Conservation (phyloP, 2,797 vertebrate genomes). For the Poeciliopsis turneri region DNA sequence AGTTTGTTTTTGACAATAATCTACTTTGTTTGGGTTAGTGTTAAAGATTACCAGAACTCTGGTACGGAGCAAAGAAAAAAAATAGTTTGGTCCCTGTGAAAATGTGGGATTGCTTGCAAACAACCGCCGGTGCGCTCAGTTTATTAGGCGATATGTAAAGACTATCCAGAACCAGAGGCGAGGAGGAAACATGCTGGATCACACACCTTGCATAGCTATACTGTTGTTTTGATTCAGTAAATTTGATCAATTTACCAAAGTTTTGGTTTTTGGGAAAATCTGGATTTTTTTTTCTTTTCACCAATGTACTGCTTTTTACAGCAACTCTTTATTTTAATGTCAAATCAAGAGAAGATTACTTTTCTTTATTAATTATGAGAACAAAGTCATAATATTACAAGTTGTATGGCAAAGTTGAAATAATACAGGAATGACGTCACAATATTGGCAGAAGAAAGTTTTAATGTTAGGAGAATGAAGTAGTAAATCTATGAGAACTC, state of each 20-base stretch:
- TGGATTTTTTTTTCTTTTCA: no score
- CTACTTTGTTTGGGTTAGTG: background rate
- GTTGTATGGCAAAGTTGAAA: no score
- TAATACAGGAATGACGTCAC: no score
- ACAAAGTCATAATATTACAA: no score
- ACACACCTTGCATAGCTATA: background rate
- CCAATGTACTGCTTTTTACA: no score
- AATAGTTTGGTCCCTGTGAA: background rate
- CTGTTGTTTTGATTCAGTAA: background rate
- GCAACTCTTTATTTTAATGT: no score
- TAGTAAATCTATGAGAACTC: no score
- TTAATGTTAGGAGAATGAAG: no score
- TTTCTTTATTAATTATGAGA: no score
- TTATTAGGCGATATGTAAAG: background rate
- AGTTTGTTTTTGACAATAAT: background rate
- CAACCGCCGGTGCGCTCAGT: background rate
- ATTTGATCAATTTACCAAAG: background rate
- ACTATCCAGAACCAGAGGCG: background rate
- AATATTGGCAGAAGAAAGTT: no score
- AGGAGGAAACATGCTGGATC: background rate
- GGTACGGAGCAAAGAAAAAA: background rate
- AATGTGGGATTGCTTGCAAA: constrained; percentile 1
- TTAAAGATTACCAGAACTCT: background rate
- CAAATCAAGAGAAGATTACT: no score
- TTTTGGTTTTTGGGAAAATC: background rate